Base-by-base conservation (phyloP, 2,113 vertebrate species). In the Sapajus apella region DNA sequence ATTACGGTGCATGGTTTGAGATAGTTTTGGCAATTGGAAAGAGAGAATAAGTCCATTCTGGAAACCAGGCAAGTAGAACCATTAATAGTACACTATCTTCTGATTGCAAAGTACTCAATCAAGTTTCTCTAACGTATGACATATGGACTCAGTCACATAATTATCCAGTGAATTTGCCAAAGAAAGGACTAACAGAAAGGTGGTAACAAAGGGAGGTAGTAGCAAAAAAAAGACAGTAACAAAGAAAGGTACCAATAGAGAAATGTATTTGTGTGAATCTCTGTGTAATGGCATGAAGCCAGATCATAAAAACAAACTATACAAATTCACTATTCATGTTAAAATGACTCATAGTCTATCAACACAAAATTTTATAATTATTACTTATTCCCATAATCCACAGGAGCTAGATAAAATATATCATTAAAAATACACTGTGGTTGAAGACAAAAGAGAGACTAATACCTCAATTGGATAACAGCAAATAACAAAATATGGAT, bases 321-420 rank as follows among this genome's bases (percentile, higher is more conserved):
- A 81, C 94, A 30, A 50, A 85, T 76, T 96, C 84, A 96, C 43
- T 81, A 35, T 18, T 96, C 55, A 81, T 82, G 85, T 84, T 95
- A 95, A 96, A 90, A 92, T 95, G 81, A 96, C 56, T 92, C 95
- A 96, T 3, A 35, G 25, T 79, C 43, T 85, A 90, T 21, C 77
- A 94, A 94, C 94, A 92, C 56, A 95, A 79, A 85, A 45, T 30
- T 88, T 90, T 87, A 93, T 93, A 95, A 88, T 86, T 88, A 87
- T 97, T 96, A 87, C 84, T 94, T 96, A 97, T 92, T 86, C 92
- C 58, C 79, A 94, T 86, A 96, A 92, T 94, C 61, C 43, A 96
- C 58, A 56, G 73, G 61, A 87, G 32, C 82, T 83, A 94, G 81
- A 95, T 95, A 40, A 97, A 93, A 94, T 88, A 91, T 75, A 91